Evolutionary conservation across 92 coral and sea anemone species (phyloP).

Genomic region (Scolanthus callimorphus): DNA sequence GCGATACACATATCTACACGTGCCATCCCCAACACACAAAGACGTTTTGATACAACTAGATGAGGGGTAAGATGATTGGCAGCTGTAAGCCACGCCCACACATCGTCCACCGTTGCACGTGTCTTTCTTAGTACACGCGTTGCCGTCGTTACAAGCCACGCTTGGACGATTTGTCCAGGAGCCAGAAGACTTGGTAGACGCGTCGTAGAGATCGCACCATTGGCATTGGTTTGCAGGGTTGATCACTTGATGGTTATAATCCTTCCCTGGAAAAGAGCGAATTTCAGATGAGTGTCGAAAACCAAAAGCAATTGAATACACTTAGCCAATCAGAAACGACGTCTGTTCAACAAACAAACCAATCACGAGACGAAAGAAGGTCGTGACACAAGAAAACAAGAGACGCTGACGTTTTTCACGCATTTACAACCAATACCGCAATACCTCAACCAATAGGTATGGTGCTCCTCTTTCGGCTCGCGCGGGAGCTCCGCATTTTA

Average conservation of each 20-base stretch:
- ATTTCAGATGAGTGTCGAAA: too few species aligned
- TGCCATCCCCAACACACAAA: conserved; percentile 72
- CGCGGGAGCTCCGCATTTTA: too few species aligned
- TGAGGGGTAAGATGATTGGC: conserved; percentile 58
- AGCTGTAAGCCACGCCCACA: conserved; percentile 61
- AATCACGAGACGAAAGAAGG: too few species aligned
- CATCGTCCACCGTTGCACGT: conserved; percentile 66
- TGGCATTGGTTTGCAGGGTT: conserved; percentile 76
- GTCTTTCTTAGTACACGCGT: conserved; percentile 78
- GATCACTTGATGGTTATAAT: conserved; percentile 49
- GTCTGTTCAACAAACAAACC: too few species aligned
- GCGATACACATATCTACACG: conserved; percentile 53
- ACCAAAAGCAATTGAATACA: too few species aligned
- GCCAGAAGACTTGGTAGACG: conserved; percentile 47
- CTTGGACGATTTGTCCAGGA: conserved; percentile 85
- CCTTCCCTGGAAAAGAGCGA: conserved; percentile 46
- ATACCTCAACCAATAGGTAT: too few species aligned
- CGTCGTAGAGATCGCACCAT: conserved; percentile 82
- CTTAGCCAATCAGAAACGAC: too few species aligned
- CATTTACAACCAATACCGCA: too few species aligned
- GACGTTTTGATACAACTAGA: conserved; percentile 64
- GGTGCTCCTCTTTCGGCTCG: too few species aligned
- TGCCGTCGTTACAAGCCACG: conserved; percentile 75
- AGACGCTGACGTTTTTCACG: too few species aligned
- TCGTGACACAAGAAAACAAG: too few species aligned